phyloP scores from a whole-genome alignment of 2,888 invertebrate species.

The Macrophya alboannulata region DNA sequence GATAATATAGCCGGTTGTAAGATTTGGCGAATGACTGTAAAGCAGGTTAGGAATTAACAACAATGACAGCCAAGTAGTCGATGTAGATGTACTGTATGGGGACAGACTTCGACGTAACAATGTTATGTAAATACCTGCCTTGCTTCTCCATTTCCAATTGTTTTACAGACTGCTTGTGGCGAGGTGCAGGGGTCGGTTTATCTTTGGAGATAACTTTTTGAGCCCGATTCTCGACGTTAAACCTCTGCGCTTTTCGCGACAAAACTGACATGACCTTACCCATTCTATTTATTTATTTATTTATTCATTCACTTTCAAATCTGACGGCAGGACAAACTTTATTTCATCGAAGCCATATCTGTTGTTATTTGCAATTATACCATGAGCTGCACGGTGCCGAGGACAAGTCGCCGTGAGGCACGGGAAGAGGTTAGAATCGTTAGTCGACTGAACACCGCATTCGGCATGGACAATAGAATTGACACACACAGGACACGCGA shows the following conservation, averaged over 20 bases:
- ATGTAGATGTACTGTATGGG: neutral
- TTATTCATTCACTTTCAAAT: neutral
- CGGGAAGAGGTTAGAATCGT: neutral
- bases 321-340: neutral
- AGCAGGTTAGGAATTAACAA: neutral
- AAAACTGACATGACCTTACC: slow-evolving; percentile 85
- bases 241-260: slow-evolving; percentile 84
- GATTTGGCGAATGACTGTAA: neutral
- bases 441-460: neutral
- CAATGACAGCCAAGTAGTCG: neutral
- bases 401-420: neutral
- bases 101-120: neutral
- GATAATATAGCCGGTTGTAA: neutral
- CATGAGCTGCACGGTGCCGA: neutral
- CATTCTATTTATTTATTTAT: slow-evolving; percentile 80
- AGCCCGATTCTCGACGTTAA: slow-evolving; percentile 90
- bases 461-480: neutral
- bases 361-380: neutral
- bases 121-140: slow-evolving; percentile 71
- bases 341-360: neutral
- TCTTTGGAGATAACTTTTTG: slow-evolving; percentile 86
- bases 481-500: slow-evolving; percentile 10
- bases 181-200: slow-evolving; percentile 87
- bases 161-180: slow-evolving; percentile 83
- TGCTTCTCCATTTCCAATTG: slow-evolving; percentile 85